These are phyloP conservation scores for Ormyrus rosae DNA, from an alignment of 2,888 invertebrate genomes.

Conservation along the genomic window DNA sequence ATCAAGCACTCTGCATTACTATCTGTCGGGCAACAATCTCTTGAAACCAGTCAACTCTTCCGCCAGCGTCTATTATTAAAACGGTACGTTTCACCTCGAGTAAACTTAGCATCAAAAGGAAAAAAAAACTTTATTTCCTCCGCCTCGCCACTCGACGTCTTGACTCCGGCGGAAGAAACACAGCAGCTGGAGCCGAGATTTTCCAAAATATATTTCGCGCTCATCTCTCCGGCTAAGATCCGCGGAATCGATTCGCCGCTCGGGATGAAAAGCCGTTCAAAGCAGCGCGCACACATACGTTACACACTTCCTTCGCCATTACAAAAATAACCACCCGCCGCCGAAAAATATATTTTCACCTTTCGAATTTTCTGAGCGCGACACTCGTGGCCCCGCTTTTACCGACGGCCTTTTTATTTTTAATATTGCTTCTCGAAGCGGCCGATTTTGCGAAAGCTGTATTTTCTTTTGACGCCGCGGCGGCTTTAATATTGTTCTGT, in stretches of 20 bases:
- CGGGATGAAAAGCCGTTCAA: slow-evolving; percentile 8
- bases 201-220: slow-evolving; percentile 40
- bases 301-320: slow-evolving; percentile 7
- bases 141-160: not conserved
- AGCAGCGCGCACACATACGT: slow-evolving; percentile 16
- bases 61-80: too few relatives aligned
- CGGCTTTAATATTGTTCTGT: too few relatives aligned
- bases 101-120: slow-evolving; percentile 12
- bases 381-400: too few relatives aligned
- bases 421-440: too few relatives aligned
- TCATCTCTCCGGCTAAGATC: slow-evolving; percentile 36
- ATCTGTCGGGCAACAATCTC: too few relatives aligned
- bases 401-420: not conserved
- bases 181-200: slow-evolving; percentile 15
- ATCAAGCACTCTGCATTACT: too few relatives aligned
- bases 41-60: too few relatives aligned
- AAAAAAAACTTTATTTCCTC: slow-evolving; percentile 33
- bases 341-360: too few relatives aligned
- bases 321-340: too few relatives aligned
- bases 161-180: slow-evolving; percentile 1
- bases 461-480: too few relatives aligned
- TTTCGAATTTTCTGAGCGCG: too few relatives aligned
- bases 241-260: slow-evolving; percentile 22
- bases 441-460: too few relatives aligned
- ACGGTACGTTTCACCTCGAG: not conserved